These are phyloP conservation scores for Chionodraco myersi DNA, from an alignment of 2,113 vertebrate species.

Conservation along the genomic window DNA sequence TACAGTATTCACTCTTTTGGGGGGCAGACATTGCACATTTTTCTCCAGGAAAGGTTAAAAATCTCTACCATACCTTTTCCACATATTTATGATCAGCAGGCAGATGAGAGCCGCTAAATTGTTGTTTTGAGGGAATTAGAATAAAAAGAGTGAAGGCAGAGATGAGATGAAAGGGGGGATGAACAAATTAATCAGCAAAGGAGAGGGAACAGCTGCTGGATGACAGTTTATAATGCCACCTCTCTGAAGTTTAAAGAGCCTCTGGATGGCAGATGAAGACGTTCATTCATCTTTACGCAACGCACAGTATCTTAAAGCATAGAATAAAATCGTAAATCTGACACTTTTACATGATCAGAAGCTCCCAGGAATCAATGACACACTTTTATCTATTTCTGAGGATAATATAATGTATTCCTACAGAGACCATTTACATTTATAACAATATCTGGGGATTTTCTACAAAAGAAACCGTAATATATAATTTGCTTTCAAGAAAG, in stretches of 20 bases:
- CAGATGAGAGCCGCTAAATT: background rate
- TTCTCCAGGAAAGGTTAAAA: background rate
- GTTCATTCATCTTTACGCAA: constrained; percentile 44
- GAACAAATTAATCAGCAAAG: constrained; percentile 52
- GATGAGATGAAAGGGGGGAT: constrained; percentile 35
- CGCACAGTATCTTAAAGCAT: constrained; percentile 27
- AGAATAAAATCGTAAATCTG: constrained; percentile 29
- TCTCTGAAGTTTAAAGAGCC: constrained; percentile 59
- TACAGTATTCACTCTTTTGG: background rate
- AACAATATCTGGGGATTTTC: constrained; percentile 17
- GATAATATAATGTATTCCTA: constrained; percentile 10
- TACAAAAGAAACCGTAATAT: constrained; percentile 14
- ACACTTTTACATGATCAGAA: constrained; percentile 33
- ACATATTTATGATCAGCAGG: background rate
- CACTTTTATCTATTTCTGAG: constrained; percentile 17
- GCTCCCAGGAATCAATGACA: background rate
- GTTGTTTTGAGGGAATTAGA: constrained; percentile 26
- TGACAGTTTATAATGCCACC: constrained; percentile 46
- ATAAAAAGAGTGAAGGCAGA: constrained; percentile 12
- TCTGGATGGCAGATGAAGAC: constrained; percentile 38
- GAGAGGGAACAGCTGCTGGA: constrained; percentile 58
- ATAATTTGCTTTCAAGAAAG: constrained; percentile 26
- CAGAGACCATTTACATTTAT: constrained; percentile 39
- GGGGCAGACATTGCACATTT: background rate
- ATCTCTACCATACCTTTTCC: background rate